These are phyloP conservation scores for Serilophus lunatus DNA, from an alignment of 2,113 vertebrate genomes.

Conservation along the genomic window DNA sequence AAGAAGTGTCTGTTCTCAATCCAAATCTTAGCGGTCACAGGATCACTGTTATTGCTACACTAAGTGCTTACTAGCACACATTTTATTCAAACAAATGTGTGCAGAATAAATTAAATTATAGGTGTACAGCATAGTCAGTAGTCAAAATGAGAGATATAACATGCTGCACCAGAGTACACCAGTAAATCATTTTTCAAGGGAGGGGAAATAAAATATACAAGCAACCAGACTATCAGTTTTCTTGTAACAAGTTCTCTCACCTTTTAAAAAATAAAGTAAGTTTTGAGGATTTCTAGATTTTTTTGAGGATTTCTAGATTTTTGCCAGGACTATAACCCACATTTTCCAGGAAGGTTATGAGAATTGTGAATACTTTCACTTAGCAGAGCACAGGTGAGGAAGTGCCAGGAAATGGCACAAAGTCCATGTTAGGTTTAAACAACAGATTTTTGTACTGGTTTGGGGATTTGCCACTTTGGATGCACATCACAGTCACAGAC, in stretches of 20 bases:
- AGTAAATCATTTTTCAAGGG: background rate
- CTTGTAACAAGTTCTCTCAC: background rate
- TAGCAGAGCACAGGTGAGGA: background rate
- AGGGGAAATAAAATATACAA: background rate
- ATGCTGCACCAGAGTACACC: background rate
- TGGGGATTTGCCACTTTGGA: background rate
- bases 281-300: background rate
- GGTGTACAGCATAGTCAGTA: background rate
- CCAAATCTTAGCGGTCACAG: background rate
- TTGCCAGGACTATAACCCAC: background rate
- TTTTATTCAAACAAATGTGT: background rate
- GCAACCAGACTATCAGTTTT: background rate
- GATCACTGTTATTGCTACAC: background rate
- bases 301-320: background rate
- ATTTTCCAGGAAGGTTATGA: background rate
- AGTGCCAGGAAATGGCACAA: background rate
- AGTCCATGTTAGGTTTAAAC: accelerated
- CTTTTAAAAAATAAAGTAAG: background rate
- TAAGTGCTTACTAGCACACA: background rate
- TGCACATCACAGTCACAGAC: background rate
- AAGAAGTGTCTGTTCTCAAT: background rate
- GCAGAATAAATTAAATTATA: background rate
- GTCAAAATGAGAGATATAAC: background rate
- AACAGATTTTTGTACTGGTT: background rate
- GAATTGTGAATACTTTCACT: background rate